phyloP scores from a whole-genome alignment of 2,888 invertebrate genomes.

The Lucinisca nassula region DNA sequence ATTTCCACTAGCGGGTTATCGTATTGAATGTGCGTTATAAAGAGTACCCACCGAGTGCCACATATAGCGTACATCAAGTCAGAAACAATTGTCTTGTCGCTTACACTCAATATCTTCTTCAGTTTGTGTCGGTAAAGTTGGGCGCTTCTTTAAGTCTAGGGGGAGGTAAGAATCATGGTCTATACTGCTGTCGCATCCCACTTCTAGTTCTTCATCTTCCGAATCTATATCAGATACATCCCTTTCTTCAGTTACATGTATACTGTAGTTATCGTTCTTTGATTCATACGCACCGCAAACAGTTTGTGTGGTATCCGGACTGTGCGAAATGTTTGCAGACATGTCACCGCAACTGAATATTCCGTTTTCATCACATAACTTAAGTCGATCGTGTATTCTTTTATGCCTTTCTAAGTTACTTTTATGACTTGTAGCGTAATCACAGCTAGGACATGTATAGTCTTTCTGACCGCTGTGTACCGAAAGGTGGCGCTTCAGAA shows the following conservation, averaged over 20 bases:
- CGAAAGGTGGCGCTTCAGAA: constrained; percentile 88
- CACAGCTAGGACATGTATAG: constrained; percentile 88
- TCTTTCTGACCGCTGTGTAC: constrained; percentile 89
- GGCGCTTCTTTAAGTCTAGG: neutral
- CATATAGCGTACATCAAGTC: too few relatives aligned
- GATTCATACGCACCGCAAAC: constrained; percentile 52
- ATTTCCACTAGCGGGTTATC: too few relatives aligned
- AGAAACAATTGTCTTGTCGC: too few relatives aligned
- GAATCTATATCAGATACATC: neutral
- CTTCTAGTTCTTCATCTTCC: neutral
- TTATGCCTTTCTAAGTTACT: constrained; percentile 88
- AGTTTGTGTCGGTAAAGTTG: neutral
- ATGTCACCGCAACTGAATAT: constrained; percentile 56
- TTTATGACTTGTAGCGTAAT: constrained; percentile 89
- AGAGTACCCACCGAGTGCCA: neutral
- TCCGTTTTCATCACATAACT: constrained; percentile 66
- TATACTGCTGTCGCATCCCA: neutral
- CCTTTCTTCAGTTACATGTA: constrained; percentile 19
- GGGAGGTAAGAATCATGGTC: neutral
- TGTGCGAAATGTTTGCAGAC: constrained; percentile 40
- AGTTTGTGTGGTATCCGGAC: constrained; percentile 68
- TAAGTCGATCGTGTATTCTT: constrained; percentile 75
- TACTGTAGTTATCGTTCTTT: constrained; percentile 45
- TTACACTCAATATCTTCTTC: too few relatives aligned
- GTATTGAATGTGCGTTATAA: too few relatives aligned